A percentile compares a stretch with the other conserved stretches of the same genome.
These are phyloP conservation scores for Felis catus DNA, from an alignment of 2,113 vertebrate genomes.

Conservation along the genomic window DNA sequence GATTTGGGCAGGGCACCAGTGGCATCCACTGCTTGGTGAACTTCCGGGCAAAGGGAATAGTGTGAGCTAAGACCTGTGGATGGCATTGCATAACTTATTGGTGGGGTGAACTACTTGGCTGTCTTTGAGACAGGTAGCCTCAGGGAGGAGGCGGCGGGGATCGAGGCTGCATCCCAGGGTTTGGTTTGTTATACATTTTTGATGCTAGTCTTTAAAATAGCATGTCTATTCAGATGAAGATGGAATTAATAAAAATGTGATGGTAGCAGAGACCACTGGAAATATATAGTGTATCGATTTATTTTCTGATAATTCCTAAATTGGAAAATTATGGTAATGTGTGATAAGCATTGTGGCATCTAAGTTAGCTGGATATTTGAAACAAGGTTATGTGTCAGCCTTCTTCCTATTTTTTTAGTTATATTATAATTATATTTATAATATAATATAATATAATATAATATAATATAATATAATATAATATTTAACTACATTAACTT, in stretches of 20 bases:
- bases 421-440: background rate
- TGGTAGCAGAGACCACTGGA: background rate
- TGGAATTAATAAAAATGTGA: conserved; percentile 24
- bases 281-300: background rate
- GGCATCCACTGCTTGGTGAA: background rate
- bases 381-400: background rate
- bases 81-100: fast-evolving
- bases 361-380: background rate
- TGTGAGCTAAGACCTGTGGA: fast-evolving
- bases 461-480: too few relatives aligned
- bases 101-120: too few relatives aligned
- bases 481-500: too few relatives aligned
- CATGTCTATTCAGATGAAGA: background rate
- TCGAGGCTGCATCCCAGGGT: background rate
- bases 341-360: background rate
- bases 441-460: too few relatives aligned
- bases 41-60: background rate
- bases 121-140: background rate
- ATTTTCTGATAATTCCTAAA: background rate
- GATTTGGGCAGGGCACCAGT: background rate
- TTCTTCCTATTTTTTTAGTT: conserved; percentile 14
- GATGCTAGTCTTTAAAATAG: background rate
- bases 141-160: background rate
- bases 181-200: background rate
- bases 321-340: background rate